A percentile compares a stretch with the other conserved stretches of the same genome.
phyloP scores from a whole-genome alignment of 2,113 vertebrate species.

The Hippocampus zosterae region DNA sequence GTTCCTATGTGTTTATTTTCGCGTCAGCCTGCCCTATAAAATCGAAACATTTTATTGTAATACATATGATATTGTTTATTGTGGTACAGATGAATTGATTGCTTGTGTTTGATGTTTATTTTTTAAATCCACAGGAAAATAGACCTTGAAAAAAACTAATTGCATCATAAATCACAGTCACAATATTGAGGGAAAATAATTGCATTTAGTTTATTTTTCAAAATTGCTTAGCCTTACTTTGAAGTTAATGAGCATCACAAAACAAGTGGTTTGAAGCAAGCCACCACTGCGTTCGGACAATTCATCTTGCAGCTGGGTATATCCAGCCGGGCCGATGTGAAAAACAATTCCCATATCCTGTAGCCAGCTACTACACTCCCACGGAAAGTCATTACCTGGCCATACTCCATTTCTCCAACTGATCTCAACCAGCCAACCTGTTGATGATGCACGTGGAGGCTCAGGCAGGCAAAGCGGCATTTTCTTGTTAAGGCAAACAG shows the following conservation, averaged over 20 bases:
- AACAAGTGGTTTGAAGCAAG: neutral
- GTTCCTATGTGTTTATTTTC: too few species aligned
- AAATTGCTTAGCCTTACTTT: too few species aligned
- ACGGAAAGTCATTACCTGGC: conserved; percentile 6
- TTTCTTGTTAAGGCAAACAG: neutral
- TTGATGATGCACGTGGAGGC: neutral
- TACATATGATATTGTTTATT: too few species aligned
- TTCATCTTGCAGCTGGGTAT: neutral
- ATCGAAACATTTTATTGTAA: too few species aligned
- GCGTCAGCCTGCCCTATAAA: too few species aligned
- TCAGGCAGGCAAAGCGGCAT: neutral
- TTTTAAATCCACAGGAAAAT: too few species aligned
- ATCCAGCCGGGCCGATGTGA: neutral
- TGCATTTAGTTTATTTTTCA: too few species aligned
- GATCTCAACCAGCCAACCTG: conserved; percentile 3
- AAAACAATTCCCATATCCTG: conserved; percentile 1
- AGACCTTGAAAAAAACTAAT: too few species aligned
- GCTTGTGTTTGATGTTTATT: too few species aligned
- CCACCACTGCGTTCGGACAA: neutral
- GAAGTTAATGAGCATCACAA: neutral
- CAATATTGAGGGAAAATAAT: too few species aligned
- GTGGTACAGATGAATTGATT: too few species aligned
- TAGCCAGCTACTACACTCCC: neutral
- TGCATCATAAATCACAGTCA: too few species aligned
- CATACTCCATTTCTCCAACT: neutral